Conservation (phyloP, 2,113 vertebrate species). For the human (Homo sapiens) region DNA sequence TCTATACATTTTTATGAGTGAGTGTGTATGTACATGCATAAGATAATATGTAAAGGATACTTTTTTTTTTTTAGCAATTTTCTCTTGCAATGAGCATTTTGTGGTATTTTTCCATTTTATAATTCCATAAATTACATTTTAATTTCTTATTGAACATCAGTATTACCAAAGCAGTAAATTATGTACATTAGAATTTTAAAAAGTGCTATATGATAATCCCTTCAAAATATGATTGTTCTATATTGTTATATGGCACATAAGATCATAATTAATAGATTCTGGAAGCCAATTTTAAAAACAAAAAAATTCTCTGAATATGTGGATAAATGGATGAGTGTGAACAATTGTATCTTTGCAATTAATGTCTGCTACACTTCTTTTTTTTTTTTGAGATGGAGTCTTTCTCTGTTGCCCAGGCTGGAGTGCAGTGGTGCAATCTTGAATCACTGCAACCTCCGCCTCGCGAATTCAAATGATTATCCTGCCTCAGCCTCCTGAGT, state of each 20-base stretch:
- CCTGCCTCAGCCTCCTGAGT: too few species aligned
- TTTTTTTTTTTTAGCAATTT: neutral
- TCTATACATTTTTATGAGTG: neutral
- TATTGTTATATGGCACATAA: neutral
- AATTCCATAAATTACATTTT: neutral
- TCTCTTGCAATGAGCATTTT: neutral
- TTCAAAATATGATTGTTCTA: neutral
- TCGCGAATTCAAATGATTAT: too few species aligned
- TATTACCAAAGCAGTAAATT: constrained; percentile 1
- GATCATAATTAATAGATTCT: neutral
- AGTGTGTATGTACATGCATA: too few species aligned
- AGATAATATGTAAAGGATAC: neutral
- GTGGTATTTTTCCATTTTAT: neutral
- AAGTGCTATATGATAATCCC: neutral
- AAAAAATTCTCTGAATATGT: neutral
- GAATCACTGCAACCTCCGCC: too few species aligned
- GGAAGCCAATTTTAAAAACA: neutral
- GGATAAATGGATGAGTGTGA: neutral
- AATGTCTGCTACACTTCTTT: neutral
- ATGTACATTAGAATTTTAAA: neutral
- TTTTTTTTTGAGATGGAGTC: too few species aligned
- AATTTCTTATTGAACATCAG: neutral
- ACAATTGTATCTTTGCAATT: neutral
- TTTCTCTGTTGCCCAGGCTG: too few species aligned
- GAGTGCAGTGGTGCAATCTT: too few species aligned